Evolutionary conservation across 2,797 vertebrate species (phyloP), one percentile per base, ranked within the genome.

Genomic region (Chaunax sp.): DNA sequence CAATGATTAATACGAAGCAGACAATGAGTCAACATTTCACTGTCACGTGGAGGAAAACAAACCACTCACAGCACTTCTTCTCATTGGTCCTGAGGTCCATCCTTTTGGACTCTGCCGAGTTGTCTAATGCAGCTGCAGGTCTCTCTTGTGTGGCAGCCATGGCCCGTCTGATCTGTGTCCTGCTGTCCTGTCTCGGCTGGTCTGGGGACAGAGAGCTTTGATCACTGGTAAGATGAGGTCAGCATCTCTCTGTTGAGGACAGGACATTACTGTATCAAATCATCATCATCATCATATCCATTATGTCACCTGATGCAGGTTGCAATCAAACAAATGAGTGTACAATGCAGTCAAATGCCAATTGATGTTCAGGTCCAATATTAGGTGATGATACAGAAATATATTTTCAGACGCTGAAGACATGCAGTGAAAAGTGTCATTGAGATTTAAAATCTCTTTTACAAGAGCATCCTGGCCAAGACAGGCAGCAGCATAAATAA

Each of bases 1-100:
- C 6, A 72, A n/a, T 47, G 0, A 9, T 62, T 35, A 47, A 62
- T 18, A 28, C 6, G 43, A 7, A 19, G 12, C 33, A 64, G 30
- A 25, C 44, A 59, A 40, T 22, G 23, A 40, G 65, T 75, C 1
- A 54, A 38, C 26, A 26, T 44, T 3, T 73, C 38, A 63, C 51
- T 46, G 43, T 62, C 25, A 26, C 6, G 23, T 4, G 30, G 19
- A 10, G 18, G 37, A 53, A 55, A 45, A 59, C 22, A 78, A 71
- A 43, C 0, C 53, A 92, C 92, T 92, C 74, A 93, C 92, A 93
- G 87, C 92, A 92, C 54, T 93, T 92, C 82, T 92, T 93, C 69
- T 89, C 90, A 23, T 43, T 91, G 74, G 47, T 33, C 69, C 88
- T 82, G 46, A 68, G 5, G 51, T 90, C 87, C 0, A 46, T 82